Evolutionary conservation across 2,113 vertebrate genomes (phyloP), one percentile per base, ranked within the genome.

Genomic region (Cygnus buccinator): DNA sequence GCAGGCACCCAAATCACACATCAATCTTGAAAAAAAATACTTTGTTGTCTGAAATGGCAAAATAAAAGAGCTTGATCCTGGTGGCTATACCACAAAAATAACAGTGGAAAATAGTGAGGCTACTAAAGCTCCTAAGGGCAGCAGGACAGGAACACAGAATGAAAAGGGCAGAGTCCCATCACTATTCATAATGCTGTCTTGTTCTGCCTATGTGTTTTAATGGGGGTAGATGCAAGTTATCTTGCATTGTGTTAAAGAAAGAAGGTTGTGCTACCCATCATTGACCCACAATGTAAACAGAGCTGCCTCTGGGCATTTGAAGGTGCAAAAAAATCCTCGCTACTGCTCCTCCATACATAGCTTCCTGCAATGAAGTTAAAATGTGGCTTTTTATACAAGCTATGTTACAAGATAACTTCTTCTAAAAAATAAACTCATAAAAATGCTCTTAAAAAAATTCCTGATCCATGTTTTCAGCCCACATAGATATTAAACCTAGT

Each of bases 401-500:
- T 54, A 11, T 72, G 61, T 92, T 92, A 93, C 82, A 73, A 94
- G 92, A 94, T 95, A 70, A 96, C 97, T 95, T 94, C 80, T 94
- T 55, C 92, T 95, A 85, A 97, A 96, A 97, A 97, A 97, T 95
- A 98, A 97, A 97, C 90, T 96, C 72, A 82, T 89, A 94, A 97
- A 97, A 97, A 94, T 71, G 89, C 84, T 94, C 81, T 94, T 93
- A 17, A 94, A 97, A 95, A 97, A 98, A 97, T 87, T 96, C 92
- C 95, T 97, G 97, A 98, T 98, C 96, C 97, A 97, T 98, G 97
- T 97, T 98, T 98, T 96, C 97, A 97, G 95, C 97, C 97, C 95
- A 97, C 96, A 96, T 73, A 97, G 98, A 98, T 98, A 98, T 98
- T 98, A 98, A 98, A 98, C 98, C 87, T 90, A 98, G 98, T 98